phyloP scores from a whole-genome alignment of 2,888 invertebrate genomes.

The Macroteleia sp. region DNA sequence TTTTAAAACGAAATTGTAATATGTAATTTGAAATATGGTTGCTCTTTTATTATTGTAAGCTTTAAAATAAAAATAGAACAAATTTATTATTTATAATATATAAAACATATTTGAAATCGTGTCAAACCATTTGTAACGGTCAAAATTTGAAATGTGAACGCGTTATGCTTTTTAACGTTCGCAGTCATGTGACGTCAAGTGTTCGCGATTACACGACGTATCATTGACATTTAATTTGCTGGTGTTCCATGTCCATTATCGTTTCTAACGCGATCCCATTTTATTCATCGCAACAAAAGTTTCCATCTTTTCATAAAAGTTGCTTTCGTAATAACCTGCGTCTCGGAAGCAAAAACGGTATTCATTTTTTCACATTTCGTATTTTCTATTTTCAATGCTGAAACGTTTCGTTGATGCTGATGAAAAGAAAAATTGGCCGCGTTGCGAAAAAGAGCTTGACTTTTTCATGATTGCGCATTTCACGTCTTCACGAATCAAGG shows the following conservation, averaged over 20 bases:
- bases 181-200: slow-evolving; percentile 24
- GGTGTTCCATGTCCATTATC: slow-evolving; percentile 31
- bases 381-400: slow-evolving; percentile 13
- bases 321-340: no score
- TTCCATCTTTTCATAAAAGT: slow-evolving; percentile 23
- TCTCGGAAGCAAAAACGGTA: no score
- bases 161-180: no score
- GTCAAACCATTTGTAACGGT: no score
- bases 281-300: slow-evolving; percentile 32
- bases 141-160: no score
- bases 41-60: no score
- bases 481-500: slow-evolving; percentile 28
- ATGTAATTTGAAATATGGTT: no score
- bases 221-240: slow-evolving; percentile 46
- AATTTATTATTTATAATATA: no score
- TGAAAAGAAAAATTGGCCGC: slow-evolving; percentile 35
- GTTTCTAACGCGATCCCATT: slow-evolving; percentile 19
- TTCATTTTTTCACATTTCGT: neutral
- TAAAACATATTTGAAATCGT: no score
- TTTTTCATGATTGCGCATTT: slow-evolving; percentile 43
- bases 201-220: neutral
- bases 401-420: slow-evolving; percentile 31
- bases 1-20: no score
- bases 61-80: no score
- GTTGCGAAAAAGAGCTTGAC: slow-evolving; percentile 30